phyloP scores from a whole-genome alignment of 1,140 invertebrate genomes.

The Vanessa atalanta region DNA sequence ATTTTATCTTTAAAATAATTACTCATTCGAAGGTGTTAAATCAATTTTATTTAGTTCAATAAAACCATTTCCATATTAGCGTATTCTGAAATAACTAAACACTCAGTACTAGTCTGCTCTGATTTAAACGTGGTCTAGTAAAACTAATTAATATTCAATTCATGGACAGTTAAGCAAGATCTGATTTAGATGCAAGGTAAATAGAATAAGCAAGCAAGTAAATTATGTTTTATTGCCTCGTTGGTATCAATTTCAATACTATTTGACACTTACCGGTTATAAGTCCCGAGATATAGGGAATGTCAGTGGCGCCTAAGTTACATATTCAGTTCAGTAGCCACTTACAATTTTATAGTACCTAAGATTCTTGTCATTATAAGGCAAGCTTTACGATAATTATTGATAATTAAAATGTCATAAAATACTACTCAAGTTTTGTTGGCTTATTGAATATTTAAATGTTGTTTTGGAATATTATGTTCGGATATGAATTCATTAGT shows the following conservation, averaged over 20 bases:
- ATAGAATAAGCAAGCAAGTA: conserved; percentile 23
- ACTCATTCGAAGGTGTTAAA: not conserved
- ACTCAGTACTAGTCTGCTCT: not conserved
- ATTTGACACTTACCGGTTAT: conserved; percentile 24
- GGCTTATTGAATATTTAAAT: too few relatives aligned
- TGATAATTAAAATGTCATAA: too few relatives aligned
- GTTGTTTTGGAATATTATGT: too few relatives aligned
- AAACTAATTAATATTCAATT: conserved; percentile 20
- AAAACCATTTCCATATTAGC: not conserved
- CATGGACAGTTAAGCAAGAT: conserved; percentile 16
- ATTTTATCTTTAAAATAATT: too few relatives aligned
- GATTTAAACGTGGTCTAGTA: conserved; percentile 13
- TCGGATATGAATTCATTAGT: too few relatives aligned
- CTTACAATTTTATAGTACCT: not conserved
- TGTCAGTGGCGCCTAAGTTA: conserved; percentile 20
- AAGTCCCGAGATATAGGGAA: conserved; percentile 7
- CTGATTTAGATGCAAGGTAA: conserved; percentile 21
- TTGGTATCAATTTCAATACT: conserved; percentile 11
- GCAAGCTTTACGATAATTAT: not conserved
- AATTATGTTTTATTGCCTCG: conserved; percentile 13
- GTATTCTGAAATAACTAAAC: conserved; percentile 9
- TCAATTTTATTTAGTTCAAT: not conserved
- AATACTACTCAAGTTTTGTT: too few relatives aligned
- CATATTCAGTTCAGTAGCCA: conserved; percentile 13
- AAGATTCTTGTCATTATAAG: not conserved